Percentiles rank a stretch among this genome's conserved stretches.
Evolutionary conservation across 2,113 vertebrate species (phyloP).

Genomic region (Rhynchomys soricoides): DNA sequence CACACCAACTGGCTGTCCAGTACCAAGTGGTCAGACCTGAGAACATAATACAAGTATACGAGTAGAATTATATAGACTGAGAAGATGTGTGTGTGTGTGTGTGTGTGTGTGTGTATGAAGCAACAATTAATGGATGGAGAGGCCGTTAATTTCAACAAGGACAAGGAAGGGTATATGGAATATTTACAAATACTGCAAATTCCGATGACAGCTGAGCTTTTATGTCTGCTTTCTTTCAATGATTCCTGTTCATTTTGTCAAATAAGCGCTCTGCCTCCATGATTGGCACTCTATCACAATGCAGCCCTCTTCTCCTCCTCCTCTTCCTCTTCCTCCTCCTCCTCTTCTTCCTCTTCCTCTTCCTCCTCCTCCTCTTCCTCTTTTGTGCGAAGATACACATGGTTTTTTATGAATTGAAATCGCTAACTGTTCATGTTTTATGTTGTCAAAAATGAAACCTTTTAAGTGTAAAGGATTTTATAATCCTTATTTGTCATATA

Average conservation of each 20-base stretch:
- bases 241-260: neutral
- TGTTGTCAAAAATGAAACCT: neutral
- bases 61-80: neutral
- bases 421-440: neutral
- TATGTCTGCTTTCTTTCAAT: neutral
- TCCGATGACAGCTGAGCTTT: neutral
- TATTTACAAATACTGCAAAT: neutral
- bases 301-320: neutral
- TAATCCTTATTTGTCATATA: neutral
- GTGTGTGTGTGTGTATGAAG: neutral
- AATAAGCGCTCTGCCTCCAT: neutral
- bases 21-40: neutral
- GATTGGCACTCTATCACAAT: neutral
- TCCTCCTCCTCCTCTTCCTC: neutral
- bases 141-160: neutral
- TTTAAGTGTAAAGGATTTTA: neutral
- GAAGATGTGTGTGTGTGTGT: no score
- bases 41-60: neutral
- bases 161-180: neutral
- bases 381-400: no score
- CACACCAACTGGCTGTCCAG: neutral
- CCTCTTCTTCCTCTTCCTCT: no score
- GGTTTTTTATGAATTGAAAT: neutral
- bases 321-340: neutral
- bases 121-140: neutral